These are phyloP conservation scores for Sphenodon punctatus DNA, from an alignment of 2,797 vertebrate species.

Conservation along the genomic window DNA sequence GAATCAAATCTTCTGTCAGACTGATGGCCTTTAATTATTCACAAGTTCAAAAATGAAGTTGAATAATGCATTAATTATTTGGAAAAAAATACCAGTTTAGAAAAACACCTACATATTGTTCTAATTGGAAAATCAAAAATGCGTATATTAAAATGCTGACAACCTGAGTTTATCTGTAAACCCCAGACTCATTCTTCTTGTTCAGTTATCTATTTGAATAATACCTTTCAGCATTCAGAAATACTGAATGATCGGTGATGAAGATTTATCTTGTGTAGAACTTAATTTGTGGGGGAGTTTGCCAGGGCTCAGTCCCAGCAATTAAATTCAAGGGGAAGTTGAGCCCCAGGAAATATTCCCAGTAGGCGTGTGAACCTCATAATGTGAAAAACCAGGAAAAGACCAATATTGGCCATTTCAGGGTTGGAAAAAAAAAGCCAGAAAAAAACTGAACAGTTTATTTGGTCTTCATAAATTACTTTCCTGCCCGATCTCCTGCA, in stretches of 20 bases:
- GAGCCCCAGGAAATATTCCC: too few relatives aligned
- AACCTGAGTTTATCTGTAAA: not conserved
- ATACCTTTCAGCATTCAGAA: not conserved
- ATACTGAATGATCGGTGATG: not conserved
- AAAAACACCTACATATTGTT: not conserved
- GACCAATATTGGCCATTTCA: too few relatives aligned
- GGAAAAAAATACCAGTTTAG: not conserved
- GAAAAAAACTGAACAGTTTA: too few relatives aligned
- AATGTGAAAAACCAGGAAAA: too few relatives aligned
- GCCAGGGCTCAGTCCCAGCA: too few relatives aligned
- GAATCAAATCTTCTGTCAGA: not conserved
- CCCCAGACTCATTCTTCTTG: not conserved
- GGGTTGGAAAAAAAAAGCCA: too few relatives aligned
- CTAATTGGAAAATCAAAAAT: not conserved
- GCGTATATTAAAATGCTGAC: not conserved
- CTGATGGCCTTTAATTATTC: not conserved
- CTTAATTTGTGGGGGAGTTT: too few relatives aligned
- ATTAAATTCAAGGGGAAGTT: too few relatives aligned
- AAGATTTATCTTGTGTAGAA: too few relatives aligned
- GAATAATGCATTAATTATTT: not conserved
- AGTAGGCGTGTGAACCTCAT: too few relatives aligned
- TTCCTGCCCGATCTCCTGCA: too few relatives aligned
- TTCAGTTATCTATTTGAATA: not conserved
- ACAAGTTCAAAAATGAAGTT: slow-evolving; percentile 2
- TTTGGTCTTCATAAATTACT: too few relatives aligned